Evolutionary conservation across 1,140 invertebrate species (phyloP).

Genomic region (Arctopsyche grandis): DNA sequence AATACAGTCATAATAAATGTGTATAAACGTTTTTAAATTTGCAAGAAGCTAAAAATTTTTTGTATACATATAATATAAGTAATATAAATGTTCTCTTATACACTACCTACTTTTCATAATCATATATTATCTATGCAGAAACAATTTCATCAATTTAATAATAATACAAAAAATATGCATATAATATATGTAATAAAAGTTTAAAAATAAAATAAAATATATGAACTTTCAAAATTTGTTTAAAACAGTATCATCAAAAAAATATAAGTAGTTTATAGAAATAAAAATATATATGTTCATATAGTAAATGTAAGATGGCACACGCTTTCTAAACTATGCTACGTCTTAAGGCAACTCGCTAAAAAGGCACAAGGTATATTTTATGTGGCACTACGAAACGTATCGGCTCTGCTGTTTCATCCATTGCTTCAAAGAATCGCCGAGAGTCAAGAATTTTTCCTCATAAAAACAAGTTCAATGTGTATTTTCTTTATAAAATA

Average conservation of each 20-base stretch:
- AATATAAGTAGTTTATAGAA: no score
- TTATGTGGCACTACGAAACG: neutral
- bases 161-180: neutral
- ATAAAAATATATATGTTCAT: neutral
- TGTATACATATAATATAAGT: neutral
- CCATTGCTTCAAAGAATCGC: no score
- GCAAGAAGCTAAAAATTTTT: neutral
- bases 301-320: constrained; percentile 37
- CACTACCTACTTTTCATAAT: no score
- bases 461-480: no score
- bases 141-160: neutral
- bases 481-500: no score
- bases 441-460: no score
- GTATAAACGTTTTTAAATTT: neutral
- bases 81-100: neutral
- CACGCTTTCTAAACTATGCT: constrained; percentile 17
- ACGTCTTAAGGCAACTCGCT: constrained; percentile 30
- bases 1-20: neutral
- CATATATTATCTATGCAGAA: no score
- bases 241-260: no score
- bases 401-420: no score
- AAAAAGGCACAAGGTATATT: constrained; percentile 39
- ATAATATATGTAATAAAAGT: neutral
- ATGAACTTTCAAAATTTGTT: neutral
- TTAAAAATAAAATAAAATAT: constrained; percentile 24